Base-by-base conservation (phyloP, 2,113 vertebrate species). In the Perca schrenkii region DNA sequence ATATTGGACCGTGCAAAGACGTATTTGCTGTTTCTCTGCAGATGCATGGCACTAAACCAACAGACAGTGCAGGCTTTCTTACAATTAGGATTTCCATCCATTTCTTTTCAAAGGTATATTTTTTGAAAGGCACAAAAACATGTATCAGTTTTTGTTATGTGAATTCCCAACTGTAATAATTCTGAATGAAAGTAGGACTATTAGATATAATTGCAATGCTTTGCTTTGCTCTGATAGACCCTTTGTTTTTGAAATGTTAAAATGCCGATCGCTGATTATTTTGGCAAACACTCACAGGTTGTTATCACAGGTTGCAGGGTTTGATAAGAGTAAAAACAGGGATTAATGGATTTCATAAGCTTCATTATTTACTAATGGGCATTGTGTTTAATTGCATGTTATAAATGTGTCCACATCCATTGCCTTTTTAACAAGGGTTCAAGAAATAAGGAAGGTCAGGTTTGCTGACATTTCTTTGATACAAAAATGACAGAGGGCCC, bases 261-360 rank as follows among this genome's bases (percentile, higher is more conserved):
- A 65, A 63, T 0, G 7, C 28, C 43, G 62, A 57, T 63, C 49
- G 61, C 58, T 83, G 12, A 75, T 83, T 82, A 57, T 57, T 63
- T 68, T 86, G 56, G 6, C 63, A 43, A 64, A 69, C 60, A n/a
- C 66, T 79, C 61, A n/a, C n/a, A n/a, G n/a, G n/a, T n/a, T n/a
- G 46, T 88, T 82, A 82, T 86, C 74, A 31, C 49, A 78, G 15
- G 54, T 72, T 63, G 57, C 49, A 57, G 52, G 50, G 47, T 61
- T 15, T 28, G 62, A 81, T 86, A 78, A 71, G 43, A 80, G 72
- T 69, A 81, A 72, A 83, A 65, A 8, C 28, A 28, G 71, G 54
- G 22, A 80, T 73, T 83, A 70, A 84, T 77, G 63, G 56, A 82
- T 80, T 86, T 71, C 56, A 82, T 74, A 79, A 67, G 77, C 57